These are phyloP conservation scores for Oxyruncus cristatus DNA, from an alignment of 2,113 vertebrate species.

Conservation along the genomic window DNA sequence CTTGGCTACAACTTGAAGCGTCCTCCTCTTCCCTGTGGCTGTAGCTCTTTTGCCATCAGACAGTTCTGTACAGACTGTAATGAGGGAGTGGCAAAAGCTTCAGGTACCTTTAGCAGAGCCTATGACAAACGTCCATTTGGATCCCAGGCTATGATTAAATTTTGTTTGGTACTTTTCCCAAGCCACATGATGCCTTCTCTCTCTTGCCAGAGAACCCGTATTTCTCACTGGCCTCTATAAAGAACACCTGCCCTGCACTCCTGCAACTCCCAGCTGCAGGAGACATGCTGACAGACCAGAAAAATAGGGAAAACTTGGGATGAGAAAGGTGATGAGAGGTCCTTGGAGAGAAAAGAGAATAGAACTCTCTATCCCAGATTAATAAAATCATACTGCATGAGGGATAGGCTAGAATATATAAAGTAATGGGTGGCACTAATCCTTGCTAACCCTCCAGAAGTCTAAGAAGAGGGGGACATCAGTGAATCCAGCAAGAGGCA, in stretches of 20 bases:
- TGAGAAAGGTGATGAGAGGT: background rate
- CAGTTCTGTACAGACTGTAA: background rate
- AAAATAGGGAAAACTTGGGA: background rate
- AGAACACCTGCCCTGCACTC: background rate
- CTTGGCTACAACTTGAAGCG: background rate
- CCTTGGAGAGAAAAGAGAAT: background rate
- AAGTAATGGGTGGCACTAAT: background rate
- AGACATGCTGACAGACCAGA: background rate
- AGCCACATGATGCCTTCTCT: background rate
- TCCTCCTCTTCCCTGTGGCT: background rate
- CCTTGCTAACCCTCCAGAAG: background rate
- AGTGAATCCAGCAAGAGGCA: background rate
- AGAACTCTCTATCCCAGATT: background rate
- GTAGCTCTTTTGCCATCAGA: background rate
- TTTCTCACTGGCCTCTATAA: background rate
- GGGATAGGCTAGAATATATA: background rate
- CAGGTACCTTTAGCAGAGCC: background rate
- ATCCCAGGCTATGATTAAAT: conserved; percentile 9
- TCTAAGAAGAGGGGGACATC: background rate
- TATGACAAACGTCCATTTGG: background rate
- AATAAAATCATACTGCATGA: background rate
- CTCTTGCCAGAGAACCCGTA: background rate
- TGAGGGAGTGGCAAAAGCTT: background rate
- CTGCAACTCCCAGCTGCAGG: background rate
- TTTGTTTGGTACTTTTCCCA: conserved; percentile 8